Evolutionary conservation across 2,113 vertebrate species (phyloP).

Genomic region (Glareola pratincola): DNA sequence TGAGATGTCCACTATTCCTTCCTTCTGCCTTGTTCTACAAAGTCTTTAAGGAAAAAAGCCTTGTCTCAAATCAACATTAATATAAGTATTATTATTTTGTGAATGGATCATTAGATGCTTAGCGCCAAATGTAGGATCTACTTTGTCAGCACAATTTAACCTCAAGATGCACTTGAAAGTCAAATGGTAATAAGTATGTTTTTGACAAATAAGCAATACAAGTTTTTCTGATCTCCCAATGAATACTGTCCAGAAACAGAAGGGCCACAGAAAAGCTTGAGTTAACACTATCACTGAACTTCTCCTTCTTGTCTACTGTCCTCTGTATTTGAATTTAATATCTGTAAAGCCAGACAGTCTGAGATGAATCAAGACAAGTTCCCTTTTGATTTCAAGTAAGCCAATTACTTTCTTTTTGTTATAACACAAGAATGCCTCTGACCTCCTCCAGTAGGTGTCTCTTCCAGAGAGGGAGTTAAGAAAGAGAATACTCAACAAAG

Average conservation of each 20-base stretch:
- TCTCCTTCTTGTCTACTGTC: not conserved
- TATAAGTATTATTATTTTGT: not conserved
- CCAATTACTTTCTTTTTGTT: conserved; percentile 18
- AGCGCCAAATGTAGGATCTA: not conserved
- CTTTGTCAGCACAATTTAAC: not conserved
- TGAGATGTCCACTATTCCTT: not conserved
- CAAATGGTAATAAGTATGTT: not conserved
- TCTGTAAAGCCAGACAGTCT: not conserved
- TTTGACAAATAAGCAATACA: not conserved
- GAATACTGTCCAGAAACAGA: not conserved
- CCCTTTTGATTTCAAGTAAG: conserved; percentile 32
- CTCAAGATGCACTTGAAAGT: not conserved
- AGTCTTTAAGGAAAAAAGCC: not conserved
- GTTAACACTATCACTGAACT: not conserved
- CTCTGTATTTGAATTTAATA: not conserved
- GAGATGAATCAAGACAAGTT: conserved; percentile 12
- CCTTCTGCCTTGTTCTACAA: not conserved
- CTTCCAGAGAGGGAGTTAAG: not conserved
- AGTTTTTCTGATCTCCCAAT: not conserved
- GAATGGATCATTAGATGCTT: not conserved
- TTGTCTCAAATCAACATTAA: not conserved
- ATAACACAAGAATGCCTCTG: conserved; percentile 13
- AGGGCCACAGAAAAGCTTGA: not conserved
- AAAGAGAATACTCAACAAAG: not conserved
- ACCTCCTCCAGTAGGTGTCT: not conserved